phyloP scores from a whole-genome alignment of 2,797 vertebrate genomes.

The Melanogrammus aeglefinus region DNA sequence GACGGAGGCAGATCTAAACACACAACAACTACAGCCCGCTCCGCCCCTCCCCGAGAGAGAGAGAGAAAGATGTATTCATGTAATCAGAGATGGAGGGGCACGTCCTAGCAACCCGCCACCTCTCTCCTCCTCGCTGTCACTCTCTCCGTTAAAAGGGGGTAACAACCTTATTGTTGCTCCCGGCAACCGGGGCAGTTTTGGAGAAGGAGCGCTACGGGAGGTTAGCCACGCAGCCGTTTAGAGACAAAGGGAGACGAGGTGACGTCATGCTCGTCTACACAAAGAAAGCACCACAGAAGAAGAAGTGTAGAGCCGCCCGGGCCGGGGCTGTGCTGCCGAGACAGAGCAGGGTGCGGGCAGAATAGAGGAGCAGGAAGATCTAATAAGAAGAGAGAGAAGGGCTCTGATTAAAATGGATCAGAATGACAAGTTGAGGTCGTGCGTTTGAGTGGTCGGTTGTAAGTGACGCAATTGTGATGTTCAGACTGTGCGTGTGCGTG shows the following conservation, averaged over 20 bases:
- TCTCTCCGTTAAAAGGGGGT: not conserved
- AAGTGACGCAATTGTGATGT: not conserved
- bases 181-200: conserved; percentile 60
- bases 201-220: conserved; percentile 47
- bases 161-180: conserved; percentile 60
- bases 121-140: not conserved
- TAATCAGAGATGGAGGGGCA: no score
- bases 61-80: no score
- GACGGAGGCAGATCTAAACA: no score
- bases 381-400: not conserved
- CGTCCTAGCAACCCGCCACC: no score
- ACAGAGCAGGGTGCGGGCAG: not conserved
- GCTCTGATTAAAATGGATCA: not conserved
- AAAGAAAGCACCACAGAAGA: conserved; percentile 52
- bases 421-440: not conserved
- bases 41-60: no score
- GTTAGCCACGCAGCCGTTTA: conserved; percentile 51
- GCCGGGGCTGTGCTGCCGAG: no score
- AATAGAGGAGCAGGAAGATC: no score
- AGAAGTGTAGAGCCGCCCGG: not conserved
- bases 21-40: no score
- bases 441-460: not conserved
- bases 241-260: conserved; percentile 63
- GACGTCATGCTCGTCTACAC: conserved; percentile 66
- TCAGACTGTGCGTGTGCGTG: conserved; percentile 25